Conservation (phyloP, 1,140 invertebrate species). For the Drosophila baimaii region DNA sequence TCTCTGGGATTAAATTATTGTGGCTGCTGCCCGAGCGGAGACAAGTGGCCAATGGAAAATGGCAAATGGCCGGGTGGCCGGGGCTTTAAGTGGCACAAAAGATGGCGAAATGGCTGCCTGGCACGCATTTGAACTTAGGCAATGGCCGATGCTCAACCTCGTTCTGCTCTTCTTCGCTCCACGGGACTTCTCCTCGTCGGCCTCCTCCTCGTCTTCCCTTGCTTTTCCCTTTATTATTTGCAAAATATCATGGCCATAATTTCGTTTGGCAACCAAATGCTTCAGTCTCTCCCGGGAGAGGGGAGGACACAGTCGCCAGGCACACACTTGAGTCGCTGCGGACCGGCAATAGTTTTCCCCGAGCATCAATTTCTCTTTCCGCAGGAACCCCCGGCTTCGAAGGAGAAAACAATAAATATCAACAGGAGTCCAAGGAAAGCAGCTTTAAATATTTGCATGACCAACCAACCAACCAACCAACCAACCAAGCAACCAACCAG, state of each 20-base stretch:
- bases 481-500: constrained; percentile 34
- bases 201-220: neutral
- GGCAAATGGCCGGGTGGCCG: constrained; percentile 29
- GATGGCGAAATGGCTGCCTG: constrained; percentile 49
- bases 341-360: constrained; percentile 15
- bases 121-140: constrained; percentile 60
- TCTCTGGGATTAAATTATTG: constrained; percentile 33
- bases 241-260: constrained; percentile 67
- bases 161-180: constrained; percentile 15
- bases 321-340: constrained; percentile 73
- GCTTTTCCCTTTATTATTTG: constrained; percentile 46
- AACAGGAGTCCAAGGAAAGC: constrained; percentile 43
- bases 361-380: constrained; percentile 45
- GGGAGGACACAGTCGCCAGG: constrained; percentile 29
- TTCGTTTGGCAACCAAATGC: constrained; percentile 59
- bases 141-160: constrained; percentile 22
- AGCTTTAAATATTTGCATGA: constrained; percentile 40
- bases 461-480: constrained; percentile 31
- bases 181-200: constrained; percentile 53
- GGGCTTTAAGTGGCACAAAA: constrained; percentile 43
- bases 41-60: constrained; percentile 39
- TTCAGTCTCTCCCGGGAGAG: constrained; percentile 28
- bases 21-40: constrained; percentile 17
- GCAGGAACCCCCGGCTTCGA: constrained; percentile 45
- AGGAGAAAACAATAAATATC: constrained; percentile 43